A percentile compares a stretch with the other conserved stretches of the same genome.
phyloP scores from a whole-genome alignment of 2,113 vertebrate species.

The Dunckerocampus dactyliophorus region DNA sequence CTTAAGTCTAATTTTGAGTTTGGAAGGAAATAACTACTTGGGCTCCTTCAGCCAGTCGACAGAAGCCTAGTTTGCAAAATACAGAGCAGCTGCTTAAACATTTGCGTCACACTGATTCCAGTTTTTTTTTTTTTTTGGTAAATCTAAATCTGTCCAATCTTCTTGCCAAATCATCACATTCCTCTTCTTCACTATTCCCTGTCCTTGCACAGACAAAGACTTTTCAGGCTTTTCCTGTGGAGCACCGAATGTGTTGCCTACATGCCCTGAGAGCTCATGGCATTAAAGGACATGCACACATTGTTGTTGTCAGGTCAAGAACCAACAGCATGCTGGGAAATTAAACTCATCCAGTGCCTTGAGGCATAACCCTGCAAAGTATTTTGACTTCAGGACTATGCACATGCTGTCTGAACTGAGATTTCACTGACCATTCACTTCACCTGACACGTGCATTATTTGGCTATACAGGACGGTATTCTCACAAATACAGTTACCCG shows the following conservation, averaged over 20 bases:
- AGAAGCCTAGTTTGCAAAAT: slow-evolving; percentile 26
- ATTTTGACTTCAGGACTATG: too few species aligned
- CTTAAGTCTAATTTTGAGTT: neutral
- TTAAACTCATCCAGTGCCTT: neutral
- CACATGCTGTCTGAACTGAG: too few species aligned
- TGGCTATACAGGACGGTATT: too few species aligned
- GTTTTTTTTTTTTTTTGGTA: slow-evolving; percentile 30
- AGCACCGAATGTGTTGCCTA: slow-evolving; percentile 60
- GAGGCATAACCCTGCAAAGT: too few species aligned
- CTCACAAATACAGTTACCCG: too few species aligned
- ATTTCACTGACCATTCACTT: too few species aligned
- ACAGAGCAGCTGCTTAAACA: slow-evolving; percentile 49
- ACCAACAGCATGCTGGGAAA: slow-evolving; percentile 17
- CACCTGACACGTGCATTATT: too few species aligned
- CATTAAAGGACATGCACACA: slow-evolving; percentile 21
- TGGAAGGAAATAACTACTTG: neutral
- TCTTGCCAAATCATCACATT: slow-evolving; percentile 52
- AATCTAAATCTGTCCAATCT: slow-evolving; percentile 46
- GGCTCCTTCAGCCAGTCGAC: neutral
- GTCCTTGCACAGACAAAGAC: slow-evolving; percentile 10
- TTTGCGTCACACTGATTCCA: slow-evolving; percentile 33
- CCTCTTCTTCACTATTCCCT: slow-evolving; percentile 11
- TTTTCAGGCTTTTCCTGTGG: slow-evolving; percentile 63
- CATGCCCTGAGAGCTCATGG: slow-evolving; percentile 39
- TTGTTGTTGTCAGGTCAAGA: slow-evolving; percentile 28